A percentile compares a stretch with the other conserved stretches of the same genome.
Conservation (phyloP, 2,797 vertebrate genomes). For the Acanthurus leucopareius region DNA sequence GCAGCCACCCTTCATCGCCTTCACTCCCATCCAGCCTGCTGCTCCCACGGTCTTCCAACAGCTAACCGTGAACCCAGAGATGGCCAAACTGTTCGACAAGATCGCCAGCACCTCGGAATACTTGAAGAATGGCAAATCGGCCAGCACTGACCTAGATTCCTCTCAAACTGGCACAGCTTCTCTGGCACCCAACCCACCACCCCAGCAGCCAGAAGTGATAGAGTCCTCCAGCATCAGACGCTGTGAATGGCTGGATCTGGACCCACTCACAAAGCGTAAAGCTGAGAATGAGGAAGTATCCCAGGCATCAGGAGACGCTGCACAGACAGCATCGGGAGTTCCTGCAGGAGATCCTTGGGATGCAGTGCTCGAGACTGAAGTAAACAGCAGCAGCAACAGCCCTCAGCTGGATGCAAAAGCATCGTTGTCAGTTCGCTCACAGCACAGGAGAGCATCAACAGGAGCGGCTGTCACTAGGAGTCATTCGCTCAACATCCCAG, state of each 20-base stretch:
- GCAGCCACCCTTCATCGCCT: conserved; percentile 88
- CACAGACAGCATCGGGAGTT: conserved; percentile 57
- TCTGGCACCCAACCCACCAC: conserved; percentile 83
- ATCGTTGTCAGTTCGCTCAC: conserved; percentile 48
- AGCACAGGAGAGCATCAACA: conserved; percentile 84
- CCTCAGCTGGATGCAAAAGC: conserved; percentile 81
- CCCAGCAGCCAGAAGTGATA: conserved; percentile 68
- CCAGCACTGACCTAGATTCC: conserved; percentile 85
- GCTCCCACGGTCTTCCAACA: conserved; percentile 86
- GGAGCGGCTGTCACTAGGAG: conserved; percentile 91
- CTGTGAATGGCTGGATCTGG: conserved; percentile 97
- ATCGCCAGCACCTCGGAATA: conserved; percentile 98
- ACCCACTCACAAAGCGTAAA: conserved; percentile 93
- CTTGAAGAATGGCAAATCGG: conserved; percentile 91
- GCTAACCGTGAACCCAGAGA: conserved; percentile 90
- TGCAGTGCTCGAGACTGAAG: conserved; percentile 93
- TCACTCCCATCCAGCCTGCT: conserved; percentile 85
- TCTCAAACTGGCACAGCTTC: conserved; percentile 75
- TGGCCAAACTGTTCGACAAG: conserved; percentile 97
- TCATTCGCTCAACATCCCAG: conserved; percentile 91
- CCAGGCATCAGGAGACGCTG: conserved; percentile 58
- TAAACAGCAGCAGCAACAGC: conserved; percentile 63
- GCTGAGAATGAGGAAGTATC: conserved; percentile 85
- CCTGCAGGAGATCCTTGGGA: conserved; percentile 95
- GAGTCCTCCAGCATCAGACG: conserved; percentile 87